Conservation (phyloP, 2,113 vertebrate genomes). For the Drymodes brunneopygia region DNA sequence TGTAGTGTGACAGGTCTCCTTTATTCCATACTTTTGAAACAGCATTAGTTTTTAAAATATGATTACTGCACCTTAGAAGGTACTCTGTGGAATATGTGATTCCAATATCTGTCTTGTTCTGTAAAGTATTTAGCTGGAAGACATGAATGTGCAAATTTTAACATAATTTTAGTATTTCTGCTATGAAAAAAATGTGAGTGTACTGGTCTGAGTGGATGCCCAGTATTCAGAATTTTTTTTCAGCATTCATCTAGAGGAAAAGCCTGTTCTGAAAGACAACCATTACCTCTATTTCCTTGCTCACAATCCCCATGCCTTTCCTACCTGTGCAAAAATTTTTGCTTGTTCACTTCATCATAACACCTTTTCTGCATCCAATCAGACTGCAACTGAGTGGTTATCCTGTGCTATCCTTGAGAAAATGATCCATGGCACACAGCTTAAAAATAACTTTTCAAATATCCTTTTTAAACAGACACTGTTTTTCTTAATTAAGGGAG, state of each 20-base stretch:
- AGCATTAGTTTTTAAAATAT: background rate
- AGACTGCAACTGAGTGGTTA: background rate
- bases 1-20: fast-evolving
- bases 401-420: background rate
- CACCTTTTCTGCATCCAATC: background rate
- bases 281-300: fast-evolving
- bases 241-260: background rate
- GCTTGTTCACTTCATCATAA: background rate
- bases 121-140: background rate
- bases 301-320: background rate
- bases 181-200: background rate
- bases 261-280: background rate
- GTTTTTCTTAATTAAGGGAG: background rate
- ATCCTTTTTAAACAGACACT: background rate
- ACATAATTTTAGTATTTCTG: background rate
- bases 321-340: fast-evolving
- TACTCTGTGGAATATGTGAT: background rate
- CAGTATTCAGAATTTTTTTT: background rate
- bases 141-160: background rate
- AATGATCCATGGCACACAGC: background rate
- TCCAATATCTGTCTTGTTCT: background rate
- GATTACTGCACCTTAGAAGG: background rate
- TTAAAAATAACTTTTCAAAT: background rate
- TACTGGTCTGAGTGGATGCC: background rate
- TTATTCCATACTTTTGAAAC: background rate